Base-by-base conservation (phyloP, 2,113 vertebrate genomes). In the Bungarus multicinctus region DNA sequence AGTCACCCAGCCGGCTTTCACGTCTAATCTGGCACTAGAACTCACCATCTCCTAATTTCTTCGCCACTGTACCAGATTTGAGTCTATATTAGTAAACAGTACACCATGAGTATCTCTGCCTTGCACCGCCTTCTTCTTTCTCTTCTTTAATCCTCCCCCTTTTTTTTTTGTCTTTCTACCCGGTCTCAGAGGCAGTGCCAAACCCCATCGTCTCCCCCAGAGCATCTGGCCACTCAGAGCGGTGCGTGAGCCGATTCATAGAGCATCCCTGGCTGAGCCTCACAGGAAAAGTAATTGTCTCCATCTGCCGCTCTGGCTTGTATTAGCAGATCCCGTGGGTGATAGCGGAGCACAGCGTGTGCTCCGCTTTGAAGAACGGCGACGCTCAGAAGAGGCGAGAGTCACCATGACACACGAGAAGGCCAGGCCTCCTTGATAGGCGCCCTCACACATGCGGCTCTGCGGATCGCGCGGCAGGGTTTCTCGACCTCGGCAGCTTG, bases 261-360 rank as follows among this genome's bases (percentile, higher is more conserved):
- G 90, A 50, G 45, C 69, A 74, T 64, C 89, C 53, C 93, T 14
- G 39, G 90, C 93, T 95, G 60, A 55, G 86, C 91, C 90, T 95
- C 93, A 89, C 23, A 91, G 0, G 4, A 87, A 3, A 45, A 50
- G 18, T 93, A 95, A 96, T 95, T 94, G 90, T 45, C 93, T 85
- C n/a, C 94, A 95, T 64, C 89, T 95, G 93, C 3, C 1, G 89
- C 53, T 94, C 94, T 93, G 94, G 91, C 39, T 91, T 93, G 5
- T 54, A 87, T 94, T 94, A 91, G 53, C 86, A 91, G 92, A 93
- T 91, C 27, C 47, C n/a, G 92, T 81, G 34, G 39, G 87, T 81
- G 89, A 91, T 90, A 94, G 64, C 91, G 3, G 8, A 92, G 91
- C 34, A 60, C 87, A 74, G 11, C 4, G 52, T 39, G 88, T 88